phyloP scores from a whole-genome alignment of 2,113 vertebrate genomes.

The Passer domesticus region DNA sequence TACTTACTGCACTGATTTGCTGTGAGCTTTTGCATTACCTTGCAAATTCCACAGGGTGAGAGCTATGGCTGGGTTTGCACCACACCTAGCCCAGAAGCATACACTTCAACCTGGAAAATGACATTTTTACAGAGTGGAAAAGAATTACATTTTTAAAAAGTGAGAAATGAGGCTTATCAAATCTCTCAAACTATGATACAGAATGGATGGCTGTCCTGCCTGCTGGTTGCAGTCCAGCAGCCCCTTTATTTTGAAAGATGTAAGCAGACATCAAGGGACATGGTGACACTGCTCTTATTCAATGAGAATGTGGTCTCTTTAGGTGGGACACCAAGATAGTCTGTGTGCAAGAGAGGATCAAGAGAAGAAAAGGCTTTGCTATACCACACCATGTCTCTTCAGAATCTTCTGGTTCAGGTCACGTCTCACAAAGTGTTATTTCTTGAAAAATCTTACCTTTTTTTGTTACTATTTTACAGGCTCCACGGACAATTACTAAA shows the following conservation, averaged over 20 bases:
- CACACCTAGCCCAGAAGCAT: not conserved
- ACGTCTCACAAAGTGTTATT: not conserved
- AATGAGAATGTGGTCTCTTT: not conserved
- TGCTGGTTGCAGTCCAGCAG: not conserved
- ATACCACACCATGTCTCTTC: not conserved
- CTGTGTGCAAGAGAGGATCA: not conserved
- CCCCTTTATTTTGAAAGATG: not conserved
- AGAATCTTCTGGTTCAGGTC: not conserved
- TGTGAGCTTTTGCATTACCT: not conserved
- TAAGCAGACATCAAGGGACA: not conserved
- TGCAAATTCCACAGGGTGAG: not conserved
- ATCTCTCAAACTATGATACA: not conserved
- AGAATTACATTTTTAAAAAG: not conserved
- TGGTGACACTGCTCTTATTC: not conserved
- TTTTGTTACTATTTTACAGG: conserved; percentile 25
- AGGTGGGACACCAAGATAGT: not conserved
- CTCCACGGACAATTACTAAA: conserved; percentile 54
- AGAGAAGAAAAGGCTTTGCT: not conserved
- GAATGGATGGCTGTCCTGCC: not conserved
- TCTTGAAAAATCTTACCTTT: conserved; percentile 61
- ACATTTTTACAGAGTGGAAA: not conserved
- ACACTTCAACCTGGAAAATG: not conserved
- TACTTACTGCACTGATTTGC: not conserved
- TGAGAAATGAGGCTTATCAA: not conserved
- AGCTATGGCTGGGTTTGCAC: not conserved